These are phyloP conservation scores for Prietella phreatophila DNA, from an alignment of 2,113 vertebrate genomes.

Conservation along the genomic window DNA sequence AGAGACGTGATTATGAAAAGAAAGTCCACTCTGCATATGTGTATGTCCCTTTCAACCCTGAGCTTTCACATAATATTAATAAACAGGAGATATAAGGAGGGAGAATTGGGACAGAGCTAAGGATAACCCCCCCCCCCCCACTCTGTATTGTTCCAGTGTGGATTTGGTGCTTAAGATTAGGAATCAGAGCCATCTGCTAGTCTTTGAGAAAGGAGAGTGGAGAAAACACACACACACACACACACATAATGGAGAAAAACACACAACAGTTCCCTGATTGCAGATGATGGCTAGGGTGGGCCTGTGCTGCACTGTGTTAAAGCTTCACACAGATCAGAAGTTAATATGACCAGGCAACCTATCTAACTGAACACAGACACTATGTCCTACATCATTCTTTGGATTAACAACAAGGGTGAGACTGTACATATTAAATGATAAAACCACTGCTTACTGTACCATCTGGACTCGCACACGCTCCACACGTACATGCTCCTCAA, in stretches of 20 bases:
- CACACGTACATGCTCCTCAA: background rate
- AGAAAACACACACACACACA: constrained; percentile 7
- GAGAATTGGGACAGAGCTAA: background rate
- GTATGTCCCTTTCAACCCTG: background rate
- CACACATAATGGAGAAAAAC: background rate
- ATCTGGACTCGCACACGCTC: background rate
- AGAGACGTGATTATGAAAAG: background rate
- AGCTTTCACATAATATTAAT: background rate
- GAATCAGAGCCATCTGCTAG: constrained; percentile 51
- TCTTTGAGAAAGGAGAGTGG: constrained; percentile 25
- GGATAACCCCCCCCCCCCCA: constrained; percentile 28
- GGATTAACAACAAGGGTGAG: background rate
- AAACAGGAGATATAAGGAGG: background rate
- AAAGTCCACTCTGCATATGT: background rate
- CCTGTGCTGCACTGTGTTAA: background rate
- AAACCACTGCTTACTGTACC: background rate
- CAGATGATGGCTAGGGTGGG: background rate
- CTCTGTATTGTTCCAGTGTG: constrained; percentile 46
- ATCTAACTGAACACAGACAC: background rate
- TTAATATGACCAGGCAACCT: background rate
- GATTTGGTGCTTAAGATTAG: constrained; percentile 54
- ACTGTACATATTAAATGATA: background rate
- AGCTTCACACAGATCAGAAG: background rate
- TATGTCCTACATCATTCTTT: background rate
- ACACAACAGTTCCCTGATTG: background rate